Evolutionary conservation across 2,113 vertebrate genomes (phyloP), one percentile per base, ranked within the genome.

Genomic region (Herpailurus yagouaroundi): DNA sequence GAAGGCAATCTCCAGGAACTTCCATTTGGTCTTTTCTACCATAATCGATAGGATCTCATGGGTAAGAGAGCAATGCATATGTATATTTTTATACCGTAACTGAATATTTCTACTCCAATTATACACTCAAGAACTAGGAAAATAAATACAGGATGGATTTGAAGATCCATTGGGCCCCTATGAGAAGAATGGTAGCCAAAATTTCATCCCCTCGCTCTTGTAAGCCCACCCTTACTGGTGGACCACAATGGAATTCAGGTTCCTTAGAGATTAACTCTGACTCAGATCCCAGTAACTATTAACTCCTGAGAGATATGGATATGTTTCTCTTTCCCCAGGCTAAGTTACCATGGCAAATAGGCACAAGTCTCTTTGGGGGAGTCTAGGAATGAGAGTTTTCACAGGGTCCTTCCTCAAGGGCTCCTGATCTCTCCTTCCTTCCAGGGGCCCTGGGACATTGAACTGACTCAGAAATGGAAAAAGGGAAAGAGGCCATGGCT

Each of bases 271-370:
- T 85, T 57, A 64, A 69, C 50, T 76, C 79, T 95, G 87, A 31
- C n/a, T 95, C n/a, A 38, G 80, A 93, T 69, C 5, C 5, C 77
- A 96, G 23, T 64, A 66, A 81, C 63, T 94, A 79, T 86, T 80
- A 38, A 96, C 48, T 96, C 64, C 88, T 79, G 8, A 60, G 71
- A 73, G n/a, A 11, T 89, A 82, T 97, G 64, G 38, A 27, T 96
- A 21, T 96, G 41, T 80, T 93, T 97, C 31, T 88, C 36, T 79
- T 83, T 74, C 63, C 25, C 66, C 50, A 52, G 73, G 79, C 45
- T 89, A 73, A 38, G 87, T 97, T 96, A 36, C 90, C 95, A 91
- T 38, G 15, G 71, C 89, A 91, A 97, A 79, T 18, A 84, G 36
- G 52, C 48, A 77, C 52, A 9, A 55, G 8, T 82, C 60, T 68